A percentile compares a stretch with the other conserved stretches of the same genome.
Conservation (phyloP, 2,888 invertebrate species). For the Steromphala cineraria region DNA sequence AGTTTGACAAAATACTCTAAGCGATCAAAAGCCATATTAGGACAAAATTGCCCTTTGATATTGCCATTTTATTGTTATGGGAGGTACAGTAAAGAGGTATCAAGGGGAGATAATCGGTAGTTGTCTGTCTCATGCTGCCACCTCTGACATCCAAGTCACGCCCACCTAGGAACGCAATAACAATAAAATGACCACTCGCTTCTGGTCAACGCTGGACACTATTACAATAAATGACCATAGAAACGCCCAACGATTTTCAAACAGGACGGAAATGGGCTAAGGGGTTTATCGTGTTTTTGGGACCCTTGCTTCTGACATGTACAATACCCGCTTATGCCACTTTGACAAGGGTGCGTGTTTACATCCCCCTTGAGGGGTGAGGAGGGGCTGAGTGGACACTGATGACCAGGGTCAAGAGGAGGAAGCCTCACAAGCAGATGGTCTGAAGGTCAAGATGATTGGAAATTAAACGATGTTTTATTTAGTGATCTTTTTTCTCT, state of each 20-base stretch:
- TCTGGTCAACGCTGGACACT: not conserved
- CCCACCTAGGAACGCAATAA: not conserved
- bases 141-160: not conserved
- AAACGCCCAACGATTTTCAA: not conserved
- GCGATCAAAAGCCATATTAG: not conserved
- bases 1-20: too few relatives aligned
- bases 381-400: too few relatives aligned
- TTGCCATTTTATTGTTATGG: not conserved
- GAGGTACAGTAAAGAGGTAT: not conserved
- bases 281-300: not conserved
- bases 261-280: not conserved
- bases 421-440: too few relatives aligned
- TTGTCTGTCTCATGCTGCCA: not conserved
- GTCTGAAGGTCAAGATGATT: too few relatives aligned
- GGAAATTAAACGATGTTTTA: too few relatives aligned
- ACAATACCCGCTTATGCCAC: not conserved
- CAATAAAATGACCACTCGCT: slow-evolving; percentile 3
- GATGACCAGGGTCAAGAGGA: too few relatives aligned
- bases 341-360: not conserved
- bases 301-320: not conserved
- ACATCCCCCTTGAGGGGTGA: not conserved
- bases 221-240: slow-evolving; percentile 5
- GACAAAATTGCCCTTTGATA: not conserved
- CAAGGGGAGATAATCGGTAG: slow-evolving; percentile 1
- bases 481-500: too few relatives aligned